Percentiles rank a stretch among this genome's conserved stretches.
phyloP scores from a whole-genome alignment of 2,113 vertebrate species.

The Sciurus niger region DNA sequence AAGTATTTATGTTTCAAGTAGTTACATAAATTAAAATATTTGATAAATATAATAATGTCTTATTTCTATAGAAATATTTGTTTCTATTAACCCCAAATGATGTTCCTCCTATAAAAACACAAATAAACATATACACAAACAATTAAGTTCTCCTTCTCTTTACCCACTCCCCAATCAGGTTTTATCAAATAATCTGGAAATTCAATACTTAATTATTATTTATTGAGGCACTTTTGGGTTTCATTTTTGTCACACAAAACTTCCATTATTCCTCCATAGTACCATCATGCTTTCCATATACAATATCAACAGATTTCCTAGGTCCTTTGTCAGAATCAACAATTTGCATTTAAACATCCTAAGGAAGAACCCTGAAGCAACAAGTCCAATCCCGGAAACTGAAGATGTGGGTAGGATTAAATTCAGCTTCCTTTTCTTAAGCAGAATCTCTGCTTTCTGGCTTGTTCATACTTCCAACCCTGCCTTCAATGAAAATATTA shows the following conservation, averaged over 20 bases:
- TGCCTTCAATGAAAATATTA: not conserved
- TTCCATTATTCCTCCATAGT: not conserved
- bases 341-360: not conserved
- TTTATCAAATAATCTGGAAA: not conserved
- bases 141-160: not conserved
- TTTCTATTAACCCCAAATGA: not conserved
- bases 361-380: not conserved
- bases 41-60: not conserved
- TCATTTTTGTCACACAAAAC: not conserved
- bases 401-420: not conserved
- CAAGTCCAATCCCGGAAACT: not conserved
- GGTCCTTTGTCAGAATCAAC: not conserved
- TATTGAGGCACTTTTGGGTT: not conserved
- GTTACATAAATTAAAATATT: not conserved
- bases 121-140: not conserved
- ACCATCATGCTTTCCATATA: not conserved
- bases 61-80: not conserved
- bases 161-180: accelerated
- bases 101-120: not conserved
- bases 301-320: not conserved
- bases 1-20: not conserved
- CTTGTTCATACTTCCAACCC: not conserved
- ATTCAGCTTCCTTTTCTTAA: not conserved
- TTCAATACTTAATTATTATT: conserved; percentile 7
- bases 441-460: not conserved